Percentiles rank a stretch among this genome's conserved stretches.
phyloP scores from a whole-genome alignment of 2,888 invertebrate species.

The Leucophenga montana region DNA sequence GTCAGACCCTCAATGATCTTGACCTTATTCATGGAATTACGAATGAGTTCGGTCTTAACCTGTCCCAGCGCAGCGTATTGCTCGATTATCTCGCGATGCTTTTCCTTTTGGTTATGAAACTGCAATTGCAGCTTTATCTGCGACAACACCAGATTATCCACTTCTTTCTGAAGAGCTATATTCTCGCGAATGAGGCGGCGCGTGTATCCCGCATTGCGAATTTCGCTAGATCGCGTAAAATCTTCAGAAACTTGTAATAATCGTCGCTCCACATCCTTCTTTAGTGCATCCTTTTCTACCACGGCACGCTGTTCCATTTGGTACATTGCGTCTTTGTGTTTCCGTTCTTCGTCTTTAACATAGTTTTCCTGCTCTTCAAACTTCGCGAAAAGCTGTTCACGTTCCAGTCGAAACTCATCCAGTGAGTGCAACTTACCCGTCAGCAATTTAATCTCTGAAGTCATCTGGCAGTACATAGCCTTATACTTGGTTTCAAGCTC shows the following conservation, averaged over 20 bases:
- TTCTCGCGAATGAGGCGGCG: slow-evolving; percentile 88
- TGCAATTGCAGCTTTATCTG: slow-evolving; percentile 78
- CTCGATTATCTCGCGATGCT: slow-evolving; percentile 72
- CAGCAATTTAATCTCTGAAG: slow-evolving; percentile 86
- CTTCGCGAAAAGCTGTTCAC: slow-evolving; percentile 86
- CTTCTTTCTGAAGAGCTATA: slow-evolving; percentile 83
- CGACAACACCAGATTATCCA: slow-evolving; percentile 78
- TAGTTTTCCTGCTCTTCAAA: slow-evolving; percentile 85
- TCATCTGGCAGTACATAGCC: slow-evolving; percentile 86
- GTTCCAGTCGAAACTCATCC: slow-evolving; percentile 88
- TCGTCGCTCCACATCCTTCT: slow-evolving; percentile 88
- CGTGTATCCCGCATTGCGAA: slow-evolving; percentile 89
- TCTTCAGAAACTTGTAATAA: slow-evolving; percentile 85
- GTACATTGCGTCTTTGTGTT: slow-evolving; percentile 83
- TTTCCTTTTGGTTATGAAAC: slow-evolving; percentile 76
- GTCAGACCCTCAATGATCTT: slow-evolving; percentile 78
- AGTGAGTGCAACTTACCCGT: slow-evolving; percentile 91
- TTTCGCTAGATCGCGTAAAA: slow-evolving; percentile 87
- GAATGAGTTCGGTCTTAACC: slow-evolving; percentile 74
- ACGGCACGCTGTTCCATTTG: slow-evolving; percentile 74
- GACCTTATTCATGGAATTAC: slow-evolving; percentile 75
- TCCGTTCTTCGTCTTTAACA: slow-evolving; percentile 82
- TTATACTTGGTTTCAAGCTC: slow-evolving; percentile 83
- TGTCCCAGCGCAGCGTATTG: slow-evolving; percentile 73
- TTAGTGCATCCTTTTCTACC: slow-evolving; percentile 79